These are phyloP conservation scores for Hystrix brachyura DNA, from an alignment of 2,113 vertebrate genomes.

Conservation along the genomic window DNA sequence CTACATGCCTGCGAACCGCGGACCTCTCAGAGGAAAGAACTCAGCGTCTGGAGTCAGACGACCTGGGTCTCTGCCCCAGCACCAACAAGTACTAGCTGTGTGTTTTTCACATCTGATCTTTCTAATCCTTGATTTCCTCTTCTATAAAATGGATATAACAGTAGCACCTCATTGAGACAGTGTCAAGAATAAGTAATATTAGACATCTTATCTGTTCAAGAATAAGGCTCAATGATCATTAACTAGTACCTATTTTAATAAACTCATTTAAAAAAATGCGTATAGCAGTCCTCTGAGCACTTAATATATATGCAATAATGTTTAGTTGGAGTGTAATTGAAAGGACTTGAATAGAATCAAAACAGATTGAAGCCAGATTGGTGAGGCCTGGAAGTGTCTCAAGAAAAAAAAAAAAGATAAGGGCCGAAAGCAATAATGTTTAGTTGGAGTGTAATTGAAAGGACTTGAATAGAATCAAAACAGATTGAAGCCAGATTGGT, in stretches of 20 bases:
- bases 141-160: not conserved
- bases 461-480: not conserved
- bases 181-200: not conserved
- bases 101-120: not conserved
- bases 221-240: not conserved
- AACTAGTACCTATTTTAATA: slow-evolving; percentile 26
- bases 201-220: not conserved
- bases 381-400: not conserved
- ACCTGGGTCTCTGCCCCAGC: not conserved
- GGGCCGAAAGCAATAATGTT: not conserved
- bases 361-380: not conserved
- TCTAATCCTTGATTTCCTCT: slow-evolving; percentile 9
- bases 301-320: not conserved
- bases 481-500: not conserved
- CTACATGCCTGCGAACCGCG: not conserved
- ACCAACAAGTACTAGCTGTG: not conserved
- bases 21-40: not conserved
- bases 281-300: not conserved
- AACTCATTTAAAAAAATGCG: not conserved
- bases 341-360: not conserved
- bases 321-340: not conserved
- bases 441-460: not conserved
- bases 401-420: not conserved
- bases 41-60: not conserved
- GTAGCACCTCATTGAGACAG: not conserved